phyloP scores from a whole-genome alignment of 2,888 invertebrate species.

The Sipha maydis region DNA sequence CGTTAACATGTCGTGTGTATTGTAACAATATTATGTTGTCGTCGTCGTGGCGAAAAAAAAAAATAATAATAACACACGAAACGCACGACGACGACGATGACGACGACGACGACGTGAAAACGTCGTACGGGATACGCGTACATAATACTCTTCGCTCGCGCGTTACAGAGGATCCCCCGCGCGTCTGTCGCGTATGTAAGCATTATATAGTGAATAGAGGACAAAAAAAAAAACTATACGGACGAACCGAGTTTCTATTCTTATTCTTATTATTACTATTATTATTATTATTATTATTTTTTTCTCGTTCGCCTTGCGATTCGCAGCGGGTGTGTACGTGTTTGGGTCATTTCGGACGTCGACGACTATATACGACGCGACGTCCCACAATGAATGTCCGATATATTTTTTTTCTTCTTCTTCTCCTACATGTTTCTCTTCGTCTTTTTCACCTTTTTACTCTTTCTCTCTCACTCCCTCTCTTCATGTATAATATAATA shows the following conservation, averaged over 20 bases:
- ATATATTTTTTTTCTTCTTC: neutral
- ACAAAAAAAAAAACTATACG: conserved; percentile 19
- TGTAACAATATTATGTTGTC: conserved; percentile 41
- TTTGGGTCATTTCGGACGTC: conserved; percentile 43
- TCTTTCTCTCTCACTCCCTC: too few species aligned
- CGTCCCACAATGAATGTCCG: neutral
- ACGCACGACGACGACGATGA: conserved; percentile 8
- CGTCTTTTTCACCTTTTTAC: neutral
- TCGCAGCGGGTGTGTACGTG: conserved; percentile 57
- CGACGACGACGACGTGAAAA: conserved; percentile 46
- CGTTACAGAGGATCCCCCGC: neutral
- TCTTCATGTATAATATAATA: neutral
- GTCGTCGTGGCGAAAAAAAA: conserved; percentile 36
- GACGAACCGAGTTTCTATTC: conserved; percentile 46
- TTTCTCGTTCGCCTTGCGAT: conserved; percentile 39
- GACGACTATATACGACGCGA: neutral
- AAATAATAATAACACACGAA: conserved; percentile 51
- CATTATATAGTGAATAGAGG: neutral
- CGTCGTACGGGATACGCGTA: conserved; percentile 55
- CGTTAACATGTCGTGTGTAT: conserved; percentile 42
- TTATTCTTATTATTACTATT: conserved; percentile 27
- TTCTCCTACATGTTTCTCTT: neutral
- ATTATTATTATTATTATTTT: conserved; percentile 11
- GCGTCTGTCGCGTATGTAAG: neutral
- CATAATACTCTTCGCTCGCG: conserved; percentile 35